Evolutionary conservation across 1,140 invertebrate species (phyloP).

Genomic region (Drosophila grimshawi): DNA sequence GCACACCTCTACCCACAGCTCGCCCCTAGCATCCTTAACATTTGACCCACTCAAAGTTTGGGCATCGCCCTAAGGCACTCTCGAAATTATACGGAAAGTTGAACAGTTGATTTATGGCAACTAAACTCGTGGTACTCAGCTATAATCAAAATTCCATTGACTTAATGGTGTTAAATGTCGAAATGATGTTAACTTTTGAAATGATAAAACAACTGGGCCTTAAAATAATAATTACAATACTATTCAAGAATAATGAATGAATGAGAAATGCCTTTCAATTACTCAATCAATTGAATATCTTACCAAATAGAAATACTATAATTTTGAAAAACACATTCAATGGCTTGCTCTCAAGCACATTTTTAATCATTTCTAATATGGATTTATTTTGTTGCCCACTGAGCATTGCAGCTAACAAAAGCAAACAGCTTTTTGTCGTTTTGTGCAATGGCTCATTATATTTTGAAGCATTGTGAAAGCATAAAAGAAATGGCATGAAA

Average conservation of each 20-base stretch:
- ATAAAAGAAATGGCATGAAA: slow-evolving; percentile 10
- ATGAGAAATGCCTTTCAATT: not conserved
- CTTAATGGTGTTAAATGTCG: not conserved
- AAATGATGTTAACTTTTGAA: not conserved
- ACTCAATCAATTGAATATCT: no score
- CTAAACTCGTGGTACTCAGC: not conserved
- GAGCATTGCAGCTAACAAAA: not conserved
- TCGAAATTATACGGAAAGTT: slow-evolving; percentile 4
- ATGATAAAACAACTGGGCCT: not conserved
- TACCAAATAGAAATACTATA: no score
- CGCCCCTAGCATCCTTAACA: not conserved
- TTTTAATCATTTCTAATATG: not conserved
- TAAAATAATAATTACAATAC: not conserved
- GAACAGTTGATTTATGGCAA: slow-evolving; percentile 16
- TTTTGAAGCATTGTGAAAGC: slow-evolving; percentile 9
- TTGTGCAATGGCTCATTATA: not conserved
- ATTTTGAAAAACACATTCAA: no score
- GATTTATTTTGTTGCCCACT: not conserved
- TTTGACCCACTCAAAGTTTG: not conserved
- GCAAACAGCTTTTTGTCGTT: slow-evolving; percentile 24
- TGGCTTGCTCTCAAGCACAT: not conserved
- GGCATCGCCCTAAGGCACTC: not conserved
- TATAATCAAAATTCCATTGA: not conserved
- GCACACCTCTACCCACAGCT: not conserved
- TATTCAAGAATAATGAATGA: not conserved